Evolutionary conservation across 2,888 invertebrate species (phyloP), one percentile per base, ranked within the genome.

Genomic region (Mythimna albipuncta): DNA sequence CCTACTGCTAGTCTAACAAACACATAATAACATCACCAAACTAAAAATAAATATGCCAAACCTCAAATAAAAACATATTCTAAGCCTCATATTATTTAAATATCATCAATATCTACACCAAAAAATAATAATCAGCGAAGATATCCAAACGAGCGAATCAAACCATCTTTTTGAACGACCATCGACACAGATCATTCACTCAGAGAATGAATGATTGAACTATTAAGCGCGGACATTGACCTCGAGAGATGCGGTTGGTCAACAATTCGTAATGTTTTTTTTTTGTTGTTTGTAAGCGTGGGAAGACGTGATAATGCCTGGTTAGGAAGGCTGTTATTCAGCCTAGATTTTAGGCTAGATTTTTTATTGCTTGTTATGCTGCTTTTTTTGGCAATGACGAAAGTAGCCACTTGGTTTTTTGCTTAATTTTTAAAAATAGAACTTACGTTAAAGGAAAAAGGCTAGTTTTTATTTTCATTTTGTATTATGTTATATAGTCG

Each of bases 161-260:
- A 61, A 72, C 61, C 70, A 59, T 55, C 63, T 62, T 57, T 44
- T 11, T n/a, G 68, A 79, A 66, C 69, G 67, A 64, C 19, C 64
- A 57, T 62, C 81, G 75, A 55, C 69, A 69, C 84, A 77, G 75
- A 82, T 82, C 66, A 69, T 80, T 77, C 79, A 75, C 63, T 73
- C 72, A 75, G 38, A 75, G 81, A 87, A 83, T 85, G 85, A 87
- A 78, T 85, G 84, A 87, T 73, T 86, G 87, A 86, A 87, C 79
- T 84, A 85, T 85, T 82, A 87, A 81, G 65, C 70, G 64, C 79
- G 86, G 87, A 79, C 85, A 69, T 64, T 63, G 69, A 81, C 75
- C 82, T 64, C 77, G 2, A n/a, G 35, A 41, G 55, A 69, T 83
- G 86, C 66, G 84, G 87, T 85, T 87, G 85, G 86, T 86, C 87